A percentile compares a stretch with the other conserved stretches of the same genome.
Evolutionary conservation across 2,888 invertebrate species (phyloP).

Genomic region (Ferdinandea cuprea): DNA sequence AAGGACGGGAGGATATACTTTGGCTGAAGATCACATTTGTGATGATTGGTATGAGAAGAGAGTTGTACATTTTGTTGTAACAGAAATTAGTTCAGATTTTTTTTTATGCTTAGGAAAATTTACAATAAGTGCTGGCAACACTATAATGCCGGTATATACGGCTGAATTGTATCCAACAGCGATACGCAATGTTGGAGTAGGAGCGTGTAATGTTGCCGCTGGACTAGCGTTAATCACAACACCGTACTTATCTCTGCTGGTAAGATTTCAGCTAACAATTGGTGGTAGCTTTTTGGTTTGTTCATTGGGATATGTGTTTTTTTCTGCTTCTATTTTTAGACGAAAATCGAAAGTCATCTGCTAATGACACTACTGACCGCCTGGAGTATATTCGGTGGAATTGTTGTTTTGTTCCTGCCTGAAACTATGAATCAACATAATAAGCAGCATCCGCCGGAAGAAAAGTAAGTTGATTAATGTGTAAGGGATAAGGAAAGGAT

Average conservation of each 20-base stretch:
- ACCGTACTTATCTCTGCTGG: constrained; percentile 91
- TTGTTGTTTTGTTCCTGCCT: constrained; percentile 89
- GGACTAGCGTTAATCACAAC: constrained; percentile 89
- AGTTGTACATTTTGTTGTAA: not conserved
- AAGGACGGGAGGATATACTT: constrained; percentile 84
- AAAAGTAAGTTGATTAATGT: constrained; percentile 78
- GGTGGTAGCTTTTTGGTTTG: not conserved
- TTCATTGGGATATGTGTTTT: constrained; percentile 10
- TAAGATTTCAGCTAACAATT: constrained; percentile 82
- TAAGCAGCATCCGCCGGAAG: constrained; percentile 77
- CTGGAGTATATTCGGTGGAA: constrained; percentile 88
- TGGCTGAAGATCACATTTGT: constrained; percentile 89
- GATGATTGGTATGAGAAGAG: constrained; percentile 86
- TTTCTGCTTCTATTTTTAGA: constrained; percentile 83
- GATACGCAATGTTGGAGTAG: constrained; percentile 88
- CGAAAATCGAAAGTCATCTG: constrained; percentile 86
- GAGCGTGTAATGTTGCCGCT: constrained; percentile 90
- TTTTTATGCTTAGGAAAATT: constrained; percentile 85
- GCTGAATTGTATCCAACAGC: constrained; percentile 89
- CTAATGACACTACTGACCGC: constrained; percentile 89
- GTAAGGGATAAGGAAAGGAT: no score
- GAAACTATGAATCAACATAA: constrained; percentile 85
- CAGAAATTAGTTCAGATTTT: not conserved
- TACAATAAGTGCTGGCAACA: constrained; percentile 90
- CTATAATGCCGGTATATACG: constrained; percentile 90